Conservation (phyloP, 2,113 vertebrate genomes). For the Panurus biarmicus region DNA sequence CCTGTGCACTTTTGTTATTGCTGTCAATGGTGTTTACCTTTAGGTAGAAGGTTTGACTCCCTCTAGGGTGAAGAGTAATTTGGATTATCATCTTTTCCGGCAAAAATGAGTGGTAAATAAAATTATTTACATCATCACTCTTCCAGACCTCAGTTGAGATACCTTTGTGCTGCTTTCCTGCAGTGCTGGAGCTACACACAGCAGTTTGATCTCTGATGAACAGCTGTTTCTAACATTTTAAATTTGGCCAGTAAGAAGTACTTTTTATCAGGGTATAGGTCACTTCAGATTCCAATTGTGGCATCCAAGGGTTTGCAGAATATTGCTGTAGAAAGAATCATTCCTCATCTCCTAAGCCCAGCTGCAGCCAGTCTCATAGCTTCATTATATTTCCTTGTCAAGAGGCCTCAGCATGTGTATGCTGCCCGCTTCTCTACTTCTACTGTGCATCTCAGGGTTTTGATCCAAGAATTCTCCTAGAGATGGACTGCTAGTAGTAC, state of each 20-base stretch:
- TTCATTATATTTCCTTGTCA: not conserved
- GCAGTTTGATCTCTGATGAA: not conserved
- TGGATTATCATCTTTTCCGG: not conserved
- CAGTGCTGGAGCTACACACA: not conserved
- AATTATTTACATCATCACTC: not conserved
- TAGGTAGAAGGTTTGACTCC: not conserved
- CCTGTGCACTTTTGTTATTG: not conserved
- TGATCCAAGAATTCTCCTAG: not conserved
- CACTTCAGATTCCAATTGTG: not conserved
- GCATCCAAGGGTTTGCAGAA: not conserved
- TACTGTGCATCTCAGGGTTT: not conserved
- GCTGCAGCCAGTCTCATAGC: not conserved
- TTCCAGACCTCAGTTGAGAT: not conserved
- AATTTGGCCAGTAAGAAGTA: not conserved
- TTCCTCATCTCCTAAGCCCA: not conserved
- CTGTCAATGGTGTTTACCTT: not conserved
- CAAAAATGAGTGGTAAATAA: not conserved
- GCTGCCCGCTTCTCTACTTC: not conserved
- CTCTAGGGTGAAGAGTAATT: not conserved
- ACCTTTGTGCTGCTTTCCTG: not conserved
- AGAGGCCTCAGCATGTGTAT: not conserved
- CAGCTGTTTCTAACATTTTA: not conserved
- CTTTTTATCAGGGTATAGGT: not conserved
- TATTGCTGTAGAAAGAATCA: not conserved
- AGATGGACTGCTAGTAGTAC: not conserved